These are phyloP conservation scores for Leptothorax acervorum DNA, from an alignment of 2,888 invertebrate species.

Conservation along the genomic window DNA sequence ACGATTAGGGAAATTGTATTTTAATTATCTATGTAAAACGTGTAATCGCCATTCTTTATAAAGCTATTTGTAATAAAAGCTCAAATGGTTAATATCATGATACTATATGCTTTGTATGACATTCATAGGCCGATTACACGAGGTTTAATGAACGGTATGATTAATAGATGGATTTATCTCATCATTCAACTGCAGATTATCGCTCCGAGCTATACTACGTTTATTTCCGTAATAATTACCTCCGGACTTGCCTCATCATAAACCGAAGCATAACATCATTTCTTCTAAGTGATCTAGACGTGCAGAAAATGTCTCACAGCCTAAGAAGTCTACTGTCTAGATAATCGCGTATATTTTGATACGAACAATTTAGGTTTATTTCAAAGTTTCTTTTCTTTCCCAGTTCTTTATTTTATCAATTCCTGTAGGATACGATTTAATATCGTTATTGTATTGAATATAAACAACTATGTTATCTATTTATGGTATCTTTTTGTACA, in stretches of 20 bases:
- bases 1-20: background rate
- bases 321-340: too few species aligned
- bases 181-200: conserved; percentile 1
- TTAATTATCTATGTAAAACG: background rate
- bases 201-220: background rate
- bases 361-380: background rate
- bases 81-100: background rate
- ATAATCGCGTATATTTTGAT: background rate
- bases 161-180: conserved; percentile 14
- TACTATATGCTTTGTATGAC: background rate
- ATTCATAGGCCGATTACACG: conserved; percentile 5
- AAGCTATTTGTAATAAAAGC: background rate
- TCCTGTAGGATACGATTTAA: background rate
- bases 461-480: background rate
- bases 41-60: background rate
- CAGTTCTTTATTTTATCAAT: background rate
- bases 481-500: background rate
- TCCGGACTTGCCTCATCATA: background rate
- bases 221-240: background rate
- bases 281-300: background rate
- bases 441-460: background rate
- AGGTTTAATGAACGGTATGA: conserved; percentile 1
- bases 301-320: background rate
- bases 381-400: background rate
- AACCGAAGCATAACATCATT: background rate